Evolutionary conservation across 1,140 invertebrate genomes (phyloP), one percentile per base, ranked within the genome.

Genomic region (Drosophila albomicans): DNA sequence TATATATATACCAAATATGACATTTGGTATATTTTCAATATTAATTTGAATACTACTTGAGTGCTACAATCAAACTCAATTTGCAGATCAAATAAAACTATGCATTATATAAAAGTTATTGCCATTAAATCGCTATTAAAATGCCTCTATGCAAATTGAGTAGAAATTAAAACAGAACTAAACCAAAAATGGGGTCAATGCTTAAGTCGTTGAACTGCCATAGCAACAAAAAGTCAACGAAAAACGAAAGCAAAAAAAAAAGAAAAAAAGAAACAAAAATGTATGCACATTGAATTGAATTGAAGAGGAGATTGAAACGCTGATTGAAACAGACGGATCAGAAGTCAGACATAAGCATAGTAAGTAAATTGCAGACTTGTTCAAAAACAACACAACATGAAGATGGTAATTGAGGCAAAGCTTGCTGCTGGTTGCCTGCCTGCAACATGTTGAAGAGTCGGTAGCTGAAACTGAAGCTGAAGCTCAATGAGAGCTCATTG

Each of bases 401-500:
- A 43, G 8, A 32, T 63, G 32, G 28, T 20, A 65, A 43, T 65
- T 65, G 49, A 43, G 10, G 56, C 16, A 58, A 25, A 25, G 20
- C 20, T 25, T 25, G 20, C 15, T 41, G 35, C 35, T 38, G 20
- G 2, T 2, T 20, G 20, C 20, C 20, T 25, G 20, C 20, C 20
- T 25, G 35, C 35, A 16, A 46, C 25, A 25, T 46, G 13, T 30
- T 61, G 20, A 38, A 38, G 35, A 10, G 35, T 38, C 30, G 30
- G 13, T 7, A 25, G 41, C 38, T 28, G 35, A 51, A 35, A 20
- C 38, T 28, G 35, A 51, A 35, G 48, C 54, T 62, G 25, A 10
- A 56, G 56, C 49, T 69, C 65, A 69, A 62, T 62, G 72, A 49
- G 43, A 69, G 72, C 66, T 45, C 35, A 75, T 57, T 75, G 58